Conservation (phyloP, 1,140 invertebrate genomes). For the Papilio polytes region DNA sequence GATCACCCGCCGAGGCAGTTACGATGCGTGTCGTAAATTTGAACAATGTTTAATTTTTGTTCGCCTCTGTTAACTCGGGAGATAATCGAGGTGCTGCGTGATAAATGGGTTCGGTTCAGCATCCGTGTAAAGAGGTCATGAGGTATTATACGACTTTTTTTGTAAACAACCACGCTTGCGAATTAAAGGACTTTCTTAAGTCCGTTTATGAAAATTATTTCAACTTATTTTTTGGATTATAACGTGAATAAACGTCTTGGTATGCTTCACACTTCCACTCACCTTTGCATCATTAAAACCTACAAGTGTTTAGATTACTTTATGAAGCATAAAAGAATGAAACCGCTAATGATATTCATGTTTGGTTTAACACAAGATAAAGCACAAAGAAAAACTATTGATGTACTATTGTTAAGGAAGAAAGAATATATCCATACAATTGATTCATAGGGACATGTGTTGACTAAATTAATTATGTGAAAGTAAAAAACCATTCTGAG, state of each 20-base stretch:
- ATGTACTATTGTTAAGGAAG: constrained; percentile 11
- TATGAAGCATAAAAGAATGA: not conserved
- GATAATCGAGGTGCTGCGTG: not conserved
- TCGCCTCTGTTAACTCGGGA: not conserved
- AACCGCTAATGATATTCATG: constrained; percentile 12
- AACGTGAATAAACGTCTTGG: too few species aligned
- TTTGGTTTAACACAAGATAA: not conserved
- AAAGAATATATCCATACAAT: constrained; percentile 22
- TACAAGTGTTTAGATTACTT: not conserved
- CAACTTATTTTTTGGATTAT: not conserved
- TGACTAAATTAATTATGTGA: not conserved
- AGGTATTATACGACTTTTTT: not conserved
- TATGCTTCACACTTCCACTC: not conserved
- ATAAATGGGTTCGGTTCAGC: constrained; percentile 12
- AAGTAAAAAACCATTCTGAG: not conserved
- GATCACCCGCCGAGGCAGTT: constrained; percentile 11
- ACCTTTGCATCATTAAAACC: not conserved
- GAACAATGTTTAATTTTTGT: constrained; percentile 27
- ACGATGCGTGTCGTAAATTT: constrained; percentile 7
- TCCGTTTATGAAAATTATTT: not conserved
- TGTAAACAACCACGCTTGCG: not conserved
- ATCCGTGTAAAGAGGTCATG: constrained; percentile 22
- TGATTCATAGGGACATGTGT: not conserved
- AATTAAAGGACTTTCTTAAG: too few species aligned
- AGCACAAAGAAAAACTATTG: not conserved